Base-by-base conservation (phyloP, 2,113 vertebrate genomes). In the Brachypteracias leptosomus region DNA sequence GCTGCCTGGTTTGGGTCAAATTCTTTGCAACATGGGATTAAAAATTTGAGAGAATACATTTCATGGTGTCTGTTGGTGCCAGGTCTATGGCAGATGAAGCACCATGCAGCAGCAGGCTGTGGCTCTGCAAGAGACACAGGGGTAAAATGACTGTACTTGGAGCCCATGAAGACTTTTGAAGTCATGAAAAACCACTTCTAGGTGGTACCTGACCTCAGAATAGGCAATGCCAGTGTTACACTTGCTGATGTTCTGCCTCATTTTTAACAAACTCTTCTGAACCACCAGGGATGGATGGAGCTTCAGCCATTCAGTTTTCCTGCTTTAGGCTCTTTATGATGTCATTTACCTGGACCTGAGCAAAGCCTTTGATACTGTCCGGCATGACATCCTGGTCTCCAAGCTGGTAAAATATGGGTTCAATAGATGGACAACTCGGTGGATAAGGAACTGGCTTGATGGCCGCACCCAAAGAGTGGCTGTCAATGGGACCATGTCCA, bases 171-270 rank as follows among this genome's bases (percentile, higher is more conserved):
- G 58, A 13, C 19, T 74, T 55, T 18, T 40, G 25, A 54, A 36
- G 31, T 70, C 35, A 65, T 29, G 28, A 24, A 52, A 74, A 59
- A 24, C 7, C 5, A 16, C 16, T 82, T 21, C 35, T 5, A 36
- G 31, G 9, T 65, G 19, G 7, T 58, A 38, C 15, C 54, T 55
- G 29, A 51, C 16, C 33, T 73, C 59, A 38, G n/a, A 57, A 29
- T 1, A 31, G 20, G 33, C 29, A 70, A 5, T 22, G 15, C 16
- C 73, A 72, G 9, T 6, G 28, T 47, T 25, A 54, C 12, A 7
- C 1, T 1, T 44, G 18, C 54, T 59, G 47, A 46, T 36, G 15
- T 40, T 46, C 36, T 0, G 0, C 15, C 25, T 49, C 1, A 0
- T 61, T 84, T 79, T 44, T 73, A 24, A 51, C 6, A 12, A 46